Base-by-base conservation (phyloP, 1,140 invertebrate genomes). In the Matsumurasca onukii region DNA sequence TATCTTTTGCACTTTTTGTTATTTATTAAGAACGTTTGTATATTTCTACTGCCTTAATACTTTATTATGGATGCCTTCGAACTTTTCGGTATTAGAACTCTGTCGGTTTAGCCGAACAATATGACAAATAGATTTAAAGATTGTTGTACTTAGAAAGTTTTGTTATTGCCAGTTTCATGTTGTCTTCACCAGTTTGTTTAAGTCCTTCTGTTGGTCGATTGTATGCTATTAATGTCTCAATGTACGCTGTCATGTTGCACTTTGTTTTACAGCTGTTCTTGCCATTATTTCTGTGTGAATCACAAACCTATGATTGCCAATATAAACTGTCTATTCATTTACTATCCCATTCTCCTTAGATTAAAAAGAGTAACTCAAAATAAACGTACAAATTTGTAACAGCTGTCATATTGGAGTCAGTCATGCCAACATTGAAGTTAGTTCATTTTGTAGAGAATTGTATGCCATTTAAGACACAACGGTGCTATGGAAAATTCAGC, bases 1-100 rank as follows among this genome's bases (percentile, higher is more conserved):
- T 59, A 59, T 59, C 55, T 59, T 27, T 27, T 59, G 25, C 24
- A 27, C 55, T 59, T 59, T 59, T 5, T 52, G 49, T 52, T 52
- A 22, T 27, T 39, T 39, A 27, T 59, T 59, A 22, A 27, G 25
- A 59, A 59, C 5, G 24, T 59, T 59, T 59, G 55, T 59, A 59
- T 59, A 29, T 65, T 65, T 65, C 62, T 65, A 65, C 62, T 65
- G 62, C 62, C 62, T 65, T 22, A 25, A 65, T 65, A 65, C n/a
- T 65, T 65, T 31, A 63, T 34, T 65, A 27, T 65, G 27, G 34
- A 45, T 65, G 62, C 62, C 62, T 65, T 65, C 48, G 22, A 24
- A 65, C 27, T 65, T 20, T 31, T 63, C 55, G 30, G 22, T 59
- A 22, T 24, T 59, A 25, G 24, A 59, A 9, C 34, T 39, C 49